Evolutionary conservation across 2,888 invertebrate genomes (phyloP).

Genomic region (Ceramica pisi): DNA sequence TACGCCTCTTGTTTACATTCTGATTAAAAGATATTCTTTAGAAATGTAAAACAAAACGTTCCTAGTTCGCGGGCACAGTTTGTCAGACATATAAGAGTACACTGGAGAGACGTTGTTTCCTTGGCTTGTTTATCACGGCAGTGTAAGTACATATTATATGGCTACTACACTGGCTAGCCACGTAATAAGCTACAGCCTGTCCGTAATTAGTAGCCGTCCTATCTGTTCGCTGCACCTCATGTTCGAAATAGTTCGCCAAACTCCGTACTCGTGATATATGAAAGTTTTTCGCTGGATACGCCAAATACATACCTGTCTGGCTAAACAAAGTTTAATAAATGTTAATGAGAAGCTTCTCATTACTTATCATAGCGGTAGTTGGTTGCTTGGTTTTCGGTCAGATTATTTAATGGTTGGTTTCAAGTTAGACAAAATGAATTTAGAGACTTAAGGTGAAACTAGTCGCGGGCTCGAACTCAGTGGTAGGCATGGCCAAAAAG

Average conservation of each 20-base stretch:
- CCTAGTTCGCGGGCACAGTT: background rate
- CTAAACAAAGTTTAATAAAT: conserved; percentile 12
- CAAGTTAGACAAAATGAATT: background rate
- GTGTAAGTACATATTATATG: background rate
- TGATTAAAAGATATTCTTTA: background rate
- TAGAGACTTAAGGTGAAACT: background rate
- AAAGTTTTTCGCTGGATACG: conserved; percentile 30
- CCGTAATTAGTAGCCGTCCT: conserved; percentile 36
- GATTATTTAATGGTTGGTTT: background rate
- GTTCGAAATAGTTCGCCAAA: conserved; percentile 37
- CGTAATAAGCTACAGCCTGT: conserved; percentile 27
- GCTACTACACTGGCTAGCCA: background rate
- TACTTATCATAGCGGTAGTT: background rate
- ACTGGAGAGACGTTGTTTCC: background rate
- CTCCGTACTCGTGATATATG: conserved; percentile 22
- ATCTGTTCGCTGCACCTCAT: conserved; percentile 19
- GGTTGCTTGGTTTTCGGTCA: background rate
- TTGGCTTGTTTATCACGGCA: conserved; percentile 6
- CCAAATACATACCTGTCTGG: conserved; percentile 24
- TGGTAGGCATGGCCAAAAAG: too few species aligned
- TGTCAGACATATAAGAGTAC: background rate
- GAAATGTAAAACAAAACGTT: background rate
- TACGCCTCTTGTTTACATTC: background rate
- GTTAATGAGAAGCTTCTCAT: background rate
- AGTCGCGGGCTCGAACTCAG: too few species aligned